phyloP scores from a whole-genome alignment of 1,140 invertebrate genomes.

The Zaprionus africanus region DNA sequence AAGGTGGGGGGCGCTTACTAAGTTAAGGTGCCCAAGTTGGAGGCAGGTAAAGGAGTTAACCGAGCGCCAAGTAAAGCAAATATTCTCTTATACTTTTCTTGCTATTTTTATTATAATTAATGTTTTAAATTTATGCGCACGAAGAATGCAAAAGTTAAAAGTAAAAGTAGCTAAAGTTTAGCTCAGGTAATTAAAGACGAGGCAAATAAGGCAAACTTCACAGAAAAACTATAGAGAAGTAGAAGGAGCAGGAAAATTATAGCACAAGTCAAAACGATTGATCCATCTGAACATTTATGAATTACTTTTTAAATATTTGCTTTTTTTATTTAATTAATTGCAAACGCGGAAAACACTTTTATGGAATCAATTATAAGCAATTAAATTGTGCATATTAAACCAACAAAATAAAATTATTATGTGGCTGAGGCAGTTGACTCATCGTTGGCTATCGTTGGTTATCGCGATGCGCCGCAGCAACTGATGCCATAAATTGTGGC shows the following conservation, averaged over 20 bases:
- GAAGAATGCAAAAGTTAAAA: constrained; percentile 10
- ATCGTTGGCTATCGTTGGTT: constrained; percentile 44
- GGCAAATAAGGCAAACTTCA: not conserved
- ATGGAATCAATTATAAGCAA: constrained; percentile 64
- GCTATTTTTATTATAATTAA: constrained; percentile 29
- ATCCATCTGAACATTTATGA: not conserved
- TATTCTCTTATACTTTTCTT: constrained; percentile 27
- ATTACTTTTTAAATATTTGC: constrained; percentile 14
- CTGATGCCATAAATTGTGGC: constrained; percentile 74
- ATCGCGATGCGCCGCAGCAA: constrained; percentile 30
- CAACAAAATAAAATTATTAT: constrained; percentile 29
- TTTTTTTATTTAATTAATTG: constrained; percentile 55
- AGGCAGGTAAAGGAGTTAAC: constrained; percentile 41
- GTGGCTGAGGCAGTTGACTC: constrained; percentile 15
- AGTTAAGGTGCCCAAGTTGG: constrained; percentile 25
- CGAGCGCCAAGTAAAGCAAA: constrained; percentile 30
- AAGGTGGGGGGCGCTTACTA: constrained; percentile 7
- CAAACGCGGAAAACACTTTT: constrained; percentile 26
- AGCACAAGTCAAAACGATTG: not conserved
- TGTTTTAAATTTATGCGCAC: constrained; percentile 32
- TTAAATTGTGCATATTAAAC: constrained; percentile 60
- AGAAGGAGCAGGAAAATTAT: not conserved
- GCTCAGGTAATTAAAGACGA: constrained; percentile 5
- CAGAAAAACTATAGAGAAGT: not conserved
- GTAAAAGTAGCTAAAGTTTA: constrained; percentile 1